Base-by-base conservation (phyloP, 2,797 vertebrate species). In the Okamejei kenojei region DNA sequence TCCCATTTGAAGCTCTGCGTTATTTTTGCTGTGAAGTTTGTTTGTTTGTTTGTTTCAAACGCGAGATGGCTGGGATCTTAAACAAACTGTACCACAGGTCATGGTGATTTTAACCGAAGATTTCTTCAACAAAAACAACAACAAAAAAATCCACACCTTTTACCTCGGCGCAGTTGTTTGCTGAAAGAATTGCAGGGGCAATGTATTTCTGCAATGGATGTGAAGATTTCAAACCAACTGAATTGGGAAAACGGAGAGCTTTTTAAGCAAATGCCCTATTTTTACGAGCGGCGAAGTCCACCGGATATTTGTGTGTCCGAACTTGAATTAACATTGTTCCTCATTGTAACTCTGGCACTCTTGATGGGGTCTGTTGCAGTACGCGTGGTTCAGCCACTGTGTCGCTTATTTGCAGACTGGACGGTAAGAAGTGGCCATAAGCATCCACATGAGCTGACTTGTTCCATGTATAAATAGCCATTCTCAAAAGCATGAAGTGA, bases 1-100 rank as follows among this genome's bases (percentile, higher is more conserved):
- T 90, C 86, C 86, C 65, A 90, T 71, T 71, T 90, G 86, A 71
- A 7, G 29, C 58, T 74, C 90, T 92, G 71, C 90, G 76, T 76
- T 54, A 76, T 76, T 35, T 35, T 68, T 88, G 84, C n/a, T 92
- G 90, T 92, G 23, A 76, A 15, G 45, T 45, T 45, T 1, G 5
- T 54, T 74, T 73, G 5, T 54, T 74, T 73, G 45, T 45, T 45
- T 45, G 45, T 84, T 76, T 76, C 68, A 92, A 92, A 54, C 35
- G 7, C 26, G 38, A 91, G 90, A 38, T 92, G 71, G 71, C 38
- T 29, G 68, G 38, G 71, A 92, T 11, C 73, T 92, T 92, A 54
- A 45, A 92, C 11, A 71, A 71, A 74, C 73, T 92, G 84, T 68
- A 63, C 63, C 61, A 68, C 63, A 17, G 38, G 82, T 86, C 71